A percentile compares a stretch with the other conserved stretches of the same genome.
Conservation (phyloP, 1,140 invertebrate species). For the Listronotus bonariensis region DNA sequence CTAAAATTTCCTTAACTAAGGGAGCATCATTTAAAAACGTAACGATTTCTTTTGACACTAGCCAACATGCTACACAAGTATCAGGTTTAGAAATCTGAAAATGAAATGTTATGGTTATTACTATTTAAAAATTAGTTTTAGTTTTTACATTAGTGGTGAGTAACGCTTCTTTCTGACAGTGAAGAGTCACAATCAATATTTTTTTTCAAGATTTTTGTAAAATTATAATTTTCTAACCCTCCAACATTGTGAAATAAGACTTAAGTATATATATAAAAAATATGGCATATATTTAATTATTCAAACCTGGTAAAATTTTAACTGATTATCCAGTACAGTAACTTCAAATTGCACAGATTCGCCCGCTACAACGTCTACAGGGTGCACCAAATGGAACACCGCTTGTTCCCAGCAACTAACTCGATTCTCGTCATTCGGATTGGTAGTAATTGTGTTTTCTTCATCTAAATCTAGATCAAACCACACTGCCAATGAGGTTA, state of each 20-base stretch:
- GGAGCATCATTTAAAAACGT: constrained; percentile 63
- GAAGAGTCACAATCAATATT: too few species aligned
- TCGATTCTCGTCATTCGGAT: constrained; percentile 57
- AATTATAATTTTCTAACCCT: too few species aligned
- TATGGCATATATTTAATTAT: too few species aligned
- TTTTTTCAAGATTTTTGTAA: too few species aligned
- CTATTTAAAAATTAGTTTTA: too few species aligned
- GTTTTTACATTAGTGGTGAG: too few species aligned
- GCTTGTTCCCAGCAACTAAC: constrained; percentile 78
- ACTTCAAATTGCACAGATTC: constrained; percentile 56
- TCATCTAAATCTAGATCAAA: constrained; percentile 76
- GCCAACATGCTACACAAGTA: constrained; percentile 44
- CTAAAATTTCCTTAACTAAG: constrained; percentile 55
- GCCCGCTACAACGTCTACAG: constrained; percentile 50
- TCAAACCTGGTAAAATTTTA: constrained; percentile 34
- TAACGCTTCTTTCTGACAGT: too few species aligned
- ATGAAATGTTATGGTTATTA: neutral
- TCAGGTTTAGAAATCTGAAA: constrained; percentile 25
- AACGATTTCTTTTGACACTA: constrained; percentile 57
- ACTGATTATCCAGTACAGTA: constrained; percentile 53
- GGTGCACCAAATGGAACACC: constrained; percentile 57
- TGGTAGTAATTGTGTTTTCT: constrained; percentile 62
- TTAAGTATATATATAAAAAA: too few species aligned
- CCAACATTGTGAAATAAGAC: too few species aligned
- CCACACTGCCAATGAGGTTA: constrained; percentile 65